phyloP scores from a whole-genome alignment of 64 coral and sea anemone genomes.

The Astreopora myriophthalma region DNA sequence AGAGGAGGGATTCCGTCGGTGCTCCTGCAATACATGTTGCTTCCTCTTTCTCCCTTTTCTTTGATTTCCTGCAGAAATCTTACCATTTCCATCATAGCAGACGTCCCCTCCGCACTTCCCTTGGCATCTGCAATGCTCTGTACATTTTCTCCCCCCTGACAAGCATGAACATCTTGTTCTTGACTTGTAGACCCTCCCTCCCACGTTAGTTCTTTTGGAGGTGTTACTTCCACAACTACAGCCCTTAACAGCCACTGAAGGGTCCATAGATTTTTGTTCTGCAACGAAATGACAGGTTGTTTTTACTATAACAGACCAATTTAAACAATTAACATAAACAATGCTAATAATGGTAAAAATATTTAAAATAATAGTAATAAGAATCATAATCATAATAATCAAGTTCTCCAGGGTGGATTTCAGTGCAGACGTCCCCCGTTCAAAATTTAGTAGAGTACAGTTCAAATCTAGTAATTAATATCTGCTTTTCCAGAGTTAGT shows the following conservation, averaged over 20 bases:
- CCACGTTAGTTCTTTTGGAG: neutral
- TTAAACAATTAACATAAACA: neutral
- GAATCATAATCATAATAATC: neutral
- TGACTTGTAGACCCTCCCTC: conserved; percentile 32
- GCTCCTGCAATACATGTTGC: conserved; percentile 39
- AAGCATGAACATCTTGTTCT: conserved; percentile 38
- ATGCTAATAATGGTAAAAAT: neutral
- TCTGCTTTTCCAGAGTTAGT: neutral
- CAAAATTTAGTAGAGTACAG: neutral
- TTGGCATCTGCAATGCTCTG: conserved; percentile 30
- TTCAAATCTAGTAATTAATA: neutral
- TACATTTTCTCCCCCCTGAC: conserved; percentile 32
- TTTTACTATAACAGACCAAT: neutral
- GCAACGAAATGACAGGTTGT: neutral
- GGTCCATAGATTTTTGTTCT: neutral
- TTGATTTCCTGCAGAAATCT: neutral
- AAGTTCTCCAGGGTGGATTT: neutral
- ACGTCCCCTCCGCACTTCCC: conserved; percentile 27
- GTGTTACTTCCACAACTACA: conserved; percentile 15
- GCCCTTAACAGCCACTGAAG: neutral
- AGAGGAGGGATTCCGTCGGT: conserved; percentile 23
- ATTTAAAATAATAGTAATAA: neutral
- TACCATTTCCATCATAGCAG: neutral
- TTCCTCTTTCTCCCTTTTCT: conserved; percentile 44
- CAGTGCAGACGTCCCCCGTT: neutral